A percentile compares a stretch with the other conserved stretches of the same genome.
These are phyloP conservation scores for Rhagologus leucostigma DNA, from an alignment of 2,113 vertebrate species.

Conservation along the genomic window DNA sequence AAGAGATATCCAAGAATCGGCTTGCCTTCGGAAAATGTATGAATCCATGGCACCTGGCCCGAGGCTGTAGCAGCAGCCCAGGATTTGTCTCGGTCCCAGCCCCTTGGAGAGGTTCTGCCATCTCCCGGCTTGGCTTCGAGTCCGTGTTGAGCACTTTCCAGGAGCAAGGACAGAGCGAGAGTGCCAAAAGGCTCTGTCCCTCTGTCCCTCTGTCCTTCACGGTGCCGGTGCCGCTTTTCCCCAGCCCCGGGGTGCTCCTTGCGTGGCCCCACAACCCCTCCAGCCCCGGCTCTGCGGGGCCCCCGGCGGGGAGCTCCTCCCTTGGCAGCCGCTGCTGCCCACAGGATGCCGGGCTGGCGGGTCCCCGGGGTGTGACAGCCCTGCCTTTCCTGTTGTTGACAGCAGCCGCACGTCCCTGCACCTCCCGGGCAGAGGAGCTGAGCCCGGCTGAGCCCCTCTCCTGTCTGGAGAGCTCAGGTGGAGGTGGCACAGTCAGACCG, in stretches of 20 bases:
- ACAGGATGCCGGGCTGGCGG: background rate
- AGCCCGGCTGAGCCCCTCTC: background rate
- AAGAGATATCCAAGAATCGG: background rate
- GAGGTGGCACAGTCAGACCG: fast-evolving
- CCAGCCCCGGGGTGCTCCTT: background rate
- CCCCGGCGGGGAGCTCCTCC: background rate
- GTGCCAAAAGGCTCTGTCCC: background rate
- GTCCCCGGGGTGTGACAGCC: background rate
- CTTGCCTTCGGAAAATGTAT: background rate
- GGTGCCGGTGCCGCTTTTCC: background rate
- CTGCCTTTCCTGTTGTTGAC: background rate
- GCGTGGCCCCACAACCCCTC: background rate
- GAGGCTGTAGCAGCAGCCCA: background rate
- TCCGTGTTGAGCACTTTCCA: background rate
- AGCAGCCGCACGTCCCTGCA: fast-evolving
- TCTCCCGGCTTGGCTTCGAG: background rate
- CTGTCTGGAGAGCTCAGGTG: fast-evolving
- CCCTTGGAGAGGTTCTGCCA: background rate
- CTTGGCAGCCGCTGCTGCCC: background rate
- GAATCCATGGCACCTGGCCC: background rate
- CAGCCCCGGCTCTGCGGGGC: background rate
- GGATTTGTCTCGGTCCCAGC: background rate
- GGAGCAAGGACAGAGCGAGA: background rate
- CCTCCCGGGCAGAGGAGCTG: background rate
- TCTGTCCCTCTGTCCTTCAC: background rate